A percentile compares a stretch with the other conserved stretches of the same genome.
Conservation (phyloP, 2,113 vertebrate species). For the Oryzias melastigma region DNA sequence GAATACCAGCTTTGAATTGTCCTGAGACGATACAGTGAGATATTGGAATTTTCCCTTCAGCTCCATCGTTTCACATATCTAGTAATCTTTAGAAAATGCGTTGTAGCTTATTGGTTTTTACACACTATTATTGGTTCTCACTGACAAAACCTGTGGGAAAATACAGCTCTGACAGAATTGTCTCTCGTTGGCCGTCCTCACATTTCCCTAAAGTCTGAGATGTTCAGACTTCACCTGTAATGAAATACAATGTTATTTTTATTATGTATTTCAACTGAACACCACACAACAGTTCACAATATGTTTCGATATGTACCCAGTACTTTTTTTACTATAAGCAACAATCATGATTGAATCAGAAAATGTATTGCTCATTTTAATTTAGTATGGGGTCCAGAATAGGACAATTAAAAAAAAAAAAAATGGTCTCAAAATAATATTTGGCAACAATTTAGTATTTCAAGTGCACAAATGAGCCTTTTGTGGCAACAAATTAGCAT, state of each 20-base stretch:
- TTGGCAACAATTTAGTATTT: no score
- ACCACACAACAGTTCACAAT: neutral
- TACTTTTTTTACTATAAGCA: no score
- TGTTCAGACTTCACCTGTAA: neutral
- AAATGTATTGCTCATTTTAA: no score
- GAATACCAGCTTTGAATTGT: neutral
- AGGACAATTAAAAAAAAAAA: no score
- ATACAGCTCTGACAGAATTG: neutral
- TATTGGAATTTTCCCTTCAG: neutral
- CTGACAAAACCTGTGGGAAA: slow-evolving; percentile 15
- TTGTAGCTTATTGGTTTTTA: slow-evolving; percentile 19
- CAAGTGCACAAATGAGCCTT: no score
- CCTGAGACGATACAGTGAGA: neutral
- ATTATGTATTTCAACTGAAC: neutral
- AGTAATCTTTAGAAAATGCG: slow-evolving; percentile 15
- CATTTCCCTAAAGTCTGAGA: neutral
- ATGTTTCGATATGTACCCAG: no score
- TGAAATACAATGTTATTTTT: neutral
- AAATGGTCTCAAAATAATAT: no score
- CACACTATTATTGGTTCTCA: slow-evolving; percentile 10
- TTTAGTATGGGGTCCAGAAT: no score
- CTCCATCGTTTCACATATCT: no score
- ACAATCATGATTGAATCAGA: no score
- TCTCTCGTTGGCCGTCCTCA: neutral
- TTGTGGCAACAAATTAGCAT: no score